Evolutionary conservation across 2,797 vertebrate species (phyloP).

Genomic region (Enoplosus armatus): DNA sequence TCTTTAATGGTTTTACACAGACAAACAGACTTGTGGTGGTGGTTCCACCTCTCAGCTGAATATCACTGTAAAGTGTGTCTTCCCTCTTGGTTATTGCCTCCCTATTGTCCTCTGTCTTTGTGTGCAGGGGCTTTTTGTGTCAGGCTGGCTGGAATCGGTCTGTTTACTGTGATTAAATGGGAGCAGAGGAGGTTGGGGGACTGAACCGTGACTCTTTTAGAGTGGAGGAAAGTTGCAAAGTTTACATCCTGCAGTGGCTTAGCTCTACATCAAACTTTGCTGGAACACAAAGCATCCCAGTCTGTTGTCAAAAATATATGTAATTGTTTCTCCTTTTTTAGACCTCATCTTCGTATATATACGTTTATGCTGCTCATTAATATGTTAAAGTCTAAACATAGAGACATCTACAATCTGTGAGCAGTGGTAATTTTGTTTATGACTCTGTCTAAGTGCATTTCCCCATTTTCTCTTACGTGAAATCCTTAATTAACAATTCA

Average conservation of each 20-base stretch:
- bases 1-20: background rate
- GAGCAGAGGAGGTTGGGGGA: constrained; percentile 54
- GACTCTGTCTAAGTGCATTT: constrained; percentile 21
- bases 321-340: background rate
- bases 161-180: constrained; percentile 77
- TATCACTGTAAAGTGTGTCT: constrained; percentile 62
- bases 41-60: constrained; percentile 48
- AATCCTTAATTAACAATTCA: constrained; percentile 51
- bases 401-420: constrained; percentile 1
- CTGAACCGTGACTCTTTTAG: constrained; percentile 49
- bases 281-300: background rate
- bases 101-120: constrained; percentile 68
- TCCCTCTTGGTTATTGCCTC: constrained; percentile 66
- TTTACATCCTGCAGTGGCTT: constrained; percentile 31
- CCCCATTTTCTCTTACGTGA: constrained; percentile 30
- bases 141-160: constrained; percentile 56
- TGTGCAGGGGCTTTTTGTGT: constrained; percentile 68
- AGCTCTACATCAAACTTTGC: constrained; percentile 9
- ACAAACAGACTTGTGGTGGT: constrained; percentile 13
- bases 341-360: no score
- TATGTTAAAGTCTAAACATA: background rate
- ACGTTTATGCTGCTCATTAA: constrained; percentile 4
- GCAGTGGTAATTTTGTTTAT: constrained; percentile 5
- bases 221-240: constrained; percentile 54
- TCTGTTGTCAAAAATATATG: background rate